Percentiles rank a stretch among this genome's conserved stretches.
Evolutionary conservation across 2,113 vertebrate genomes (phyloP).

Genomic region (Toxotes jaculatrix): DNA sequence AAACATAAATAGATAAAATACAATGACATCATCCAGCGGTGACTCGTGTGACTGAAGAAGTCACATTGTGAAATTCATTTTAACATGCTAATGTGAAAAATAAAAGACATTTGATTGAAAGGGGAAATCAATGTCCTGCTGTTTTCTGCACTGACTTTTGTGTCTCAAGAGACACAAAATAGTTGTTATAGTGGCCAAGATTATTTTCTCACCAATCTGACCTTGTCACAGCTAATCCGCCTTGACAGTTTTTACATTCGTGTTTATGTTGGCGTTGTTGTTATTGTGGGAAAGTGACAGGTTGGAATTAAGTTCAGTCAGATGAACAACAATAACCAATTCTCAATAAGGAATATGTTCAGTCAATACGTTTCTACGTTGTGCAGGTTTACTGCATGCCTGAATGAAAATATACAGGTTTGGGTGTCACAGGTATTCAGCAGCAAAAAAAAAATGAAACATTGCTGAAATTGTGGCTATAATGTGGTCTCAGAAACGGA

Average conservation of each 20-base stretch:
- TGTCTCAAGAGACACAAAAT: too few species aligned
- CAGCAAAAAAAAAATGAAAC: background rate
- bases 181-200: too few species aligned
- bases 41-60: constrained; percentile 5
- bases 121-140: background rate
- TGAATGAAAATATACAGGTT: background rate
- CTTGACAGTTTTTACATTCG: too few species aligned
- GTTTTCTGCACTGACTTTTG: background rate
- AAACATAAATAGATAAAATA: constrained; percentile 24
- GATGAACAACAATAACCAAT: background rate
- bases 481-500: background rate
- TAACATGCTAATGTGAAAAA: constrained; percentile 23
- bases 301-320: background rate
- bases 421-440: too few species aligned
- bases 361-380: background rate
- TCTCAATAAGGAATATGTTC: background rate
- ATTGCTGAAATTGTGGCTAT: background rate
- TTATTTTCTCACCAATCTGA: background rate
- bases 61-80: constrained; percentile 17
- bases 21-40: constrained; percentile 17
- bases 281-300: background rate
- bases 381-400: too few species aligned
- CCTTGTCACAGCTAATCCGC: background rate
- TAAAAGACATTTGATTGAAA: constrained; percentile 20
- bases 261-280: background rate